Percentiles rank a stretch among this genome's conserved stretches.
These are phyloP conservation scores for Formica aserva DNA, from an alignment of 2,888 invertebrate species.

Conservation along the genomic window DNA sequence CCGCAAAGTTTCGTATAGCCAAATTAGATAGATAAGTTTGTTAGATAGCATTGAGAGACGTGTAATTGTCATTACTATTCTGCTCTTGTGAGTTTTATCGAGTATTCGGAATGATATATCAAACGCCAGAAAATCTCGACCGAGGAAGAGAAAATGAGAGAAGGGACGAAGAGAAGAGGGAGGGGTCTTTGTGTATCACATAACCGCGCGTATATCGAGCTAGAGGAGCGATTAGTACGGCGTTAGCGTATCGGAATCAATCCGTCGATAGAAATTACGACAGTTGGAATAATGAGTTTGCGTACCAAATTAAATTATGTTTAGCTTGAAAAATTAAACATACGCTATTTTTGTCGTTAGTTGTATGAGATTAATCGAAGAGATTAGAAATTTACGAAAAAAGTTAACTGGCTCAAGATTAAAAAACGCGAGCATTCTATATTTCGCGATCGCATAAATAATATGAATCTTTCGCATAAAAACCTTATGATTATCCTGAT, in stretches of 20 bases:
- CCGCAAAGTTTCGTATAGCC: conserved; percentile 16
- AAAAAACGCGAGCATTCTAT: background rate
- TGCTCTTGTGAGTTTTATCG: conserved; percentile 10
- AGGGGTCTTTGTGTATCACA: background rate
- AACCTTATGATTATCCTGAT: background rate
- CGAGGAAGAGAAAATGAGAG: conserved; percentile 11
- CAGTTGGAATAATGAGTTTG: background rate
- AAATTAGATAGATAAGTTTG: conserved; percentile 23
- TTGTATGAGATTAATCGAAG: background rate
- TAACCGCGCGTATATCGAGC: conserved; percentile 40
- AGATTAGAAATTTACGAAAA: background rate
- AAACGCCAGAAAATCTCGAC: background rate
- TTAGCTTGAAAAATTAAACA: background rate
- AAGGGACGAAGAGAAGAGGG: background rate
- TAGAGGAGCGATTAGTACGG: conserved; percentile 41
- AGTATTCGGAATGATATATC: background rate
- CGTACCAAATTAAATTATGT: background rate
- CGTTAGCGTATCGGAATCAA: conserved; percentile 16
- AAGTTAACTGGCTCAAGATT: background rate
- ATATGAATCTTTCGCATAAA: conserved; percentile 8
- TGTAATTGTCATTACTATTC: background rate
- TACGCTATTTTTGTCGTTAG: background rate
- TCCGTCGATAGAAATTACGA: background rate
- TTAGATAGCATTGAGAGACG: conserved; percentile 5
- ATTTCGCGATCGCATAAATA: conserved; percentile 17